Base-by-base conservation (phyloP, 1,140 invertebrate genomes). In the Zaprionus vittiger region DNA sequence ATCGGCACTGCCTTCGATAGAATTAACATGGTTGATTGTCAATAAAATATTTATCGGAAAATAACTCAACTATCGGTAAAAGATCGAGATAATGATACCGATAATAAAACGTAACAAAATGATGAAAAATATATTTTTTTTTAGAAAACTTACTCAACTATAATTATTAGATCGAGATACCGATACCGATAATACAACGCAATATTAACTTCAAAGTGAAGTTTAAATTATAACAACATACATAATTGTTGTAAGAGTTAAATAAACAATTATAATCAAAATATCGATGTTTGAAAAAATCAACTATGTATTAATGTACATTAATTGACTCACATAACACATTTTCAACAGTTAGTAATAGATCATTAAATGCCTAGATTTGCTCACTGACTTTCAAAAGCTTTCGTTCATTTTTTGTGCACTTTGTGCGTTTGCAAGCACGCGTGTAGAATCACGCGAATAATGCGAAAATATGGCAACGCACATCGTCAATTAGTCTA, bases 401-500 rank as follows among this genome's bases (percentile, higher is more conserved):
- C 17, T 52, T 24, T 12, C 20, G 20, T 24, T 24, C 17, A 52
- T 2, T 22, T 41, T 54, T 26, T 26, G 4, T 26, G 24, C 24
- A 26, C 24, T 26, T 62, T 5, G 20, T 52, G 2, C 9, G 26
- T 12, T 59, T 37, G n/a, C 26, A 5, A 71, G 52, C 54, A 60
- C 56, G 34, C 41, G 61, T 73, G 47, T 38, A 73, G 34, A 54
- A n/a, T 70, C n/a, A 47, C 41, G 41, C 2, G 20, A 22, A 34
- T 71, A n/a, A 34, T 72, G 57, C 73, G n/a, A 77, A 77, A 75
- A 75, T 79, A 57, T 76, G 57, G 62, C 64, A 63, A 57, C 31
- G 38, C 62, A 71, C 41, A 17, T 47, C 7, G 37, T 63, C 65
- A 75, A 80, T 74, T 75, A 75, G 47, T 49, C 56, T 70, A 37